These are phyloP conservation scores for Poecile atricapillus DNA, from an alignment of 2,113 vertebrate species.

Conservation along the genomic window DNA sequence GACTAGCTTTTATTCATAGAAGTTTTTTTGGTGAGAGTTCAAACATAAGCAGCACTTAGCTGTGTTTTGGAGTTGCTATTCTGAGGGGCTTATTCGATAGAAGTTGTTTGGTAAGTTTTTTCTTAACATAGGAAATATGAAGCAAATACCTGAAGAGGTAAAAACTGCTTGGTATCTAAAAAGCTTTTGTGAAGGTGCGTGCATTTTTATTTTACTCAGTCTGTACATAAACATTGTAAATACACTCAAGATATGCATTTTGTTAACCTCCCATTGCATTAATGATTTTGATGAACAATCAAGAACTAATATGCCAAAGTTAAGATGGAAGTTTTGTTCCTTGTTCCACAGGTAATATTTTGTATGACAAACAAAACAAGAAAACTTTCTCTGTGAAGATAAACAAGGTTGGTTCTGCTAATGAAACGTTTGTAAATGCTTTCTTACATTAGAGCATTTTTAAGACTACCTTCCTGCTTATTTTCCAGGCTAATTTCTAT, in stretches of 20 bases:
- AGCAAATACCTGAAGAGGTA: neutral
- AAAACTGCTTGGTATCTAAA: neutral
- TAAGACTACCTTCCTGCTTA: neutral
- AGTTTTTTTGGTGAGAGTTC: neutral
- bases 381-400: conserved; percentile 68
- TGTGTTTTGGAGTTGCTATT: neutral
- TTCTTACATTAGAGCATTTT: neutral
- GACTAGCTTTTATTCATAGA: neutral
- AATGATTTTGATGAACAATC: neutral
- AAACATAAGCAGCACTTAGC: neutral
- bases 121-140: neutral
- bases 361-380: conserved; percentile 57
- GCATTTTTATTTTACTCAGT: neutral
- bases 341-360: conserved; percentile 74
- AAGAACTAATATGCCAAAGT: neutral
- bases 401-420: conserved; percentile 81
- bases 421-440: neutral
- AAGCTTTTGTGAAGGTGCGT: neutral
- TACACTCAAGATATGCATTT: neutral
- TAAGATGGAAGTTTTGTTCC: neutral
- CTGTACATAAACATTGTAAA: neutral
- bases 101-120: neutral
- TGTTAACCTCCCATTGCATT: neutral
- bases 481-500: neutral
- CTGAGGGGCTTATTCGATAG: neutral